These are phyloP conservation scores for Drosophila nr. perissopoda DNA, from an alignment of 2,888 invertebrate species.

Conservation along the genomic window DNA sequence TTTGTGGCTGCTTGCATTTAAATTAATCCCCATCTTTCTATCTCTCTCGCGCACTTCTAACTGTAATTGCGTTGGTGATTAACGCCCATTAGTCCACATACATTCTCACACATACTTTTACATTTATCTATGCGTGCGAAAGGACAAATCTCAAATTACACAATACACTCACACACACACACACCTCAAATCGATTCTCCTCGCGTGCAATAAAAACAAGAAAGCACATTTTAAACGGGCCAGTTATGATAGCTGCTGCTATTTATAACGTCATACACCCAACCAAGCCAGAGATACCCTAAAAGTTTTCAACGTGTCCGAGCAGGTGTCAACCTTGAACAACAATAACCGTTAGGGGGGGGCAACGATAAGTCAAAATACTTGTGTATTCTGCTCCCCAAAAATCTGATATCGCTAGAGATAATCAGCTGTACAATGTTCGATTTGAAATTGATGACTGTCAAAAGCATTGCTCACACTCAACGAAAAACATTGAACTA, in stretches of 20 bases:
- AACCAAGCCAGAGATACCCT: constrained; percentile 38
- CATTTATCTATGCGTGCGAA: neutral
- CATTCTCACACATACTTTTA: neutral
- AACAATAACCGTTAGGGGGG: constrained; percentile 38
- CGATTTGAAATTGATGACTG: neutral
- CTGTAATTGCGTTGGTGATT: constrained; percentile 43
- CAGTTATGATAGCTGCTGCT: constrained; percentile 34
- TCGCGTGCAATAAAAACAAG: neutral
- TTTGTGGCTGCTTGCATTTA: constrained; percentile 37
- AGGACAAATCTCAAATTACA: constrained; percentile 16
- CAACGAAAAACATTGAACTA: neutral
- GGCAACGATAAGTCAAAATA: constrained; percentile 37
- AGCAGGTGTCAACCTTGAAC: constrained; percentile 39
- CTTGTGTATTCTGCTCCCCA: constrained; percentile 28
- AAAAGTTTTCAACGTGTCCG: constrained; percentile 38
- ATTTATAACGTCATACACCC: constrained; percentile 32
- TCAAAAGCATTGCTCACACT: neutral
- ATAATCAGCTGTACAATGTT: constrained; percentile 1
- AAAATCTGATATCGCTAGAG: constrained; percentile 2
- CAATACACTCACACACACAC: neutral
- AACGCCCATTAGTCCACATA: constrained; percentile 23
- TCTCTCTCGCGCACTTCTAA: constrained; percentile 22
- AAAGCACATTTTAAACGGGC: constrained; percentile 4
- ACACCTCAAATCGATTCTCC: constrained; percentile 1
- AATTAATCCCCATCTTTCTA: constrained; percentile 19